A percentile compares a stretch with the other conserved stretches of the same genome.
These are phyloP conservation scores for Condylura cristata DNA, from an alignment of 2,113 vertebrate species.

Conservation along the genomic window DNA sequence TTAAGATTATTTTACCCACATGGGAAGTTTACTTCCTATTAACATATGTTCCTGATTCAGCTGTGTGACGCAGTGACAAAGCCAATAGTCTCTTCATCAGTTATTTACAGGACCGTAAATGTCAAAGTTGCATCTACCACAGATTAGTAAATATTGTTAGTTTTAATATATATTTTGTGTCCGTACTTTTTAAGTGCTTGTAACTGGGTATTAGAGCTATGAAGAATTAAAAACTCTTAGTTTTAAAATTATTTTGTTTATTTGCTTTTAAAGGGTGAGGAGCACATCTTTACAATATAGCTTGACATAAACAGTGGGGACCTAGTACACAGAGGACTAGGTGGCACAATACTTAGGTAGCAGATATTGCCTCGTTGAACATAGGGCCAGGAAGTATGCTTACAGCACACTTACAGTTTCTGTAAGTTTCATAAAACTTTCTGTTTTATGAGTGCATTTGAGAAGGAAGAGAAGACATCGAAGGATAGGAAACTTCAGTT, in stretches of 20 bases:
- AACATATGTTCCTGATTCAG: slow-evolving; percentile 10
- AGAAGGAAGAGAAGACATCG: not conserved
- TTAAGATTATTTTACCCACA: slow-evolving; percentile 41
- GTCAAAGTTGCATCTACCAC: not conserved
- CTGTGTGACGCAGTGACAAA: not conserved
- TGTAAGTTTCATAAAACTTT: too few species aligned
- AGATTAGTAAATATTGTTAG: not conserved
- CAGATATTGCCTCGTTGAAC: not conserved
- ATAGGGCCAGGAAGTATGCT: not conserved
- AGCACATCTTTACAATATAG: not conserved
- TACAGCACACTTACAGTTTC: not conserved
- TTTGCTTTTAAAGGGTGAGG: not conserved
- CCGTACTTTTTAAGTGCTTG: not conserved
- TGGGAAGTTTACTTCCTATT: slow-evolving; percentile 9
- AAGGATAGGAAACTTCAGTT: not conserved
- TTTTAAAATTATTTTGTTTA: not conserved
- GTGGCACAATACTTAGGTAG: too few species aligned
- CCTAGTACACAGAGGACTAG: not conserved
- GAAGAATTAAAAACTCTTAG: not conserved
- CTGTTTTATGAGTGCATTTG: not conserved
- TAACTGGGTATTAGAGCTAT: not conserved
- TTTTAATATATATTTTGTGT: not conserved
- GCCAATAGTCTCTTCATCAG: not conserved
- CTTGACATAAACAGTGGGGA: not conserved
- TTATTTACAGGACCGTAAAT: not conserved